Conservation (phyloP, 2,113 vertebrate species). For the Hoplias malabaricus region DNA sequence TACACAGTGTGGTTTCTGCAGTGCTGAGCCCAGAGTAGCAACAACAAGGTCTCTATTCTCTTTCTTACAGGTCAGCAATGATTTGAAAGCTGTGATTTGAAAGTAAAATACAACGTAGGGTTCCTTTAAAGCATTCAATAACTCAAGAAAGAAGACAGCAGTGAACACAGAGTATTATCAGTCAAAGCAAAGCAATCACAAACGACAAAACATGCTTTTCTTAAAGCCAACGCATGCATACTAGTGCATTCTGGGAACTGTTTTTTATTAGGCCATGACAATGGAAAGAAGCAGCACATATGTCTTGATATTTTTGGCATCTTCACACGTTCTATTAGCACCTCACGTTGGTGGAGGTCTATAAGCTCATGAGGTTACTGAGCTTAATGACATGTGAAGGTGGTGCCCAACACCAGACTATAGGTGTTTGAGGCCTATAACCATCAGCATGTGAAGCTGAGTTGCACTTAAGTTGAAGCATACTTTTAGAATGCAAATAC, state of each 20-base stretch:
- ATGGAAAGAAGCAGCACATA: not conserved
- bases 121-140: too few species aligned
- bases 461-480: too few species aligned
- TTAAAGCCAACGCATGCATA: not conserved
- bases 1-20: too few species aligned
- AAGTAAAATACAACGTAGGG: too few species aligned
- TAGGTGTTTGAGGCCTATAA: too few species aligned
- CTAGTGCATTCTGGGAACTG: not conserved
- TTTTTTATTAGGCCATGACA: not conserved
- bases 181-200: not conserved
- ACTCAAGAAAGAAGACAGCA: not conserved
- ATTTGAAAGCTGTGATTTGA: too few species aligned
- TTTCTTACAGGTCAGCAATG: too few species aligned
- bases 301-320: not conserved
- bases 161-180: not conserved
- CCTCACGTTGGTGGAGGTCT: not conserved
- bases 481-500: too few species aligned
- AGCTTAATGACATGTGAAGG: not conserved
- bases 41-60: too few species aligned
- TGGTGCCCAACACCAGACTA: not conserved
- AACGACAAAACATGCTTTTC: not conserved
- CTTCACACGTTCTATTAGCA: not conserved
- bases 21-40: too few species aligned
- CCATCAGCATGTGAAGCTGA: not conserved
- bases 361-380: not conserved